Evolutionary conservation across 2,113 vertebrate species (phyloP).

Genomic region (Cheirogaleus medius): DNA sequence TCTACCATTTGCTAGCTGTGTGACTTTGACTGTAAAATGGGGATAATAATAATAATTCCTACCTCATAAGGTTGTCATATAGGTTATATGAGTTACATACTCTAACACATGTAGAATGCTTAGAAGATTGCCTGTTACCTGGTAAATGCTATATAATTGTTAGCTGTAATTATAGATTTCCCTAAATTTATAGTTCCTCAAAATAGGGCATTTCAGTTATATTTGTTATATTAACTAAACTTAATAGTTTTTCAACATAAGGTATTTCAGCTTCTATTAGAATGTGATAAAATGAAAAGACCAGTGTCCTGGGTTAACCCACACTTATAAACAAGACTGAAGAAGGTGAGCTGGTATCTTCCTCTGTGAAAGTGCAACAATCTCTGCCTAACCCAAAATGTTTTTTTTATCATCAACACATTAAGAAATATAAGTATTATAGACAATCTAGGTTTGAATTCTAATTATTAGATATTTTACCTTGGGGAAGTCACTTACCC

Average conservation of each 20-base stretch:
- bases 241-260: not conserved
- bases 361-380: not conserved
- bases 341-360: not conserved
- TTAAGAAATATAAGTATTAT: not conserved
- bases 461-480: not conserved
- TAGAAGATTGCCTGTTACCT: not conserved
- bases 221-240: not conserved
- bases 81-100: not conserved
- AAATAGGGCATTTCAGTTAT: not conserved
- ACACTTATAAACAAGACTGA: not conserved
- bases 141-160: not conserved
- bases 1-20: not conserved
- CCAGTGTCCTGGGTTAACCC: not conserved
- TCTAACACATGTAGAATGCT: not conserved
- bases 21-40: not conserved
- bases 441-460: not conserved
- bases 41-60: not conserved
- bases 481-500: not conserved
- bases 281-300: not conserved
- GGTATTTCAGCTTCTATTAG: not conserved
- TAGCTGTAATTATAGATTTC: not conserved
- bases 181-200: not conserved
- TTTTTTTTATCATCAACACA: not conserved
- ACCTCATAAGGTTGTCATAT: not conserved
- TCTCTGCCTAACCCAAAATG: not conserved